Base-by-base conservation (phyloP, 37 sponge, comb jelly and placozoan genomes). In the Amphimedon queenslandica region DNA sequence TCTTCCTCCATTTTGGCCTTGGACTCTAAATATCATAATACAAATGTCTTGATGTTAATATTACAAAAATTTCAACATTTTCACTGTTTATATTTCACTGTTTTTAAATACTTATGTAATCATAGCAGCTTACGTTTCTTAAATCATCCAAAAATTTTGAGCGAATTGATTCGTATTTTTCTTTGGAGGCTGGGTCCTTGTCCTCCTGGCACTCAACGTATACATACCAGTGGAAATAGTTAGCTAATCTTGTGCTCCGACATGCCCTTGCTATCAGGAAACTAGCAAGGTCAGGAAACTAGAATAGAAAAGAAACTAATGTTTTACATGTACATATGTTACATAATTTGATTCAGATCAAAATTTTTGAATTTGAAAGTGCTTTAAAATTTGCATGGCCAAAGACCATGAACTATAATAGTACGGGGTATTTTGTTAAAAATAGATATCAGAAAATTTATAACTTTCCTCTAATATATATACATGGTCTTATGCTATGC, bases 201-300 rank as follows among this genome's bases (percentile, higher is more conserved):
- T 53, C 71, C 36, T 93, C 90, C 55, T 89, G 74, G 73, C 97
- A 96, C 72, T 96, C 97, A 66, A 93, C 93, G 13, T 88, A 77
- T 63, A 96, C 77, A 77, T 93, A 96, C 91, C 91, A 90, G 79
- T 80, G 84, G 71, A 90, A 85, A 76, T 78, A 90, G 79, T 66
- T 85, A 51, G 91, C 74, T 42, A 90, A 72, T 31, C 73, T 64
- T 13, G 91, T 90, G 75, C 91, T 90, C 8, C 86, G 77, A 39
- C 86, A 85, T 1, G 91, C 91, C 1, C 86, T 56, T 1, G 78
- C 82, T 13, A 85, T 72, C 51, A 90, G 72, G 71, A 82, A 82
- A 34, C 83, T 82, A 24, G 83, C 70, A 38, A 82, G 65, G 31
- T 78, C 79, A 23, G 79, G 71, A 39, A 69, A 88, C 88, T 88